Evolutionary conservation across 2,888 invertebrate species (phyloP).

Genomic region (Euspilapteryx auroguttella): DNA sequence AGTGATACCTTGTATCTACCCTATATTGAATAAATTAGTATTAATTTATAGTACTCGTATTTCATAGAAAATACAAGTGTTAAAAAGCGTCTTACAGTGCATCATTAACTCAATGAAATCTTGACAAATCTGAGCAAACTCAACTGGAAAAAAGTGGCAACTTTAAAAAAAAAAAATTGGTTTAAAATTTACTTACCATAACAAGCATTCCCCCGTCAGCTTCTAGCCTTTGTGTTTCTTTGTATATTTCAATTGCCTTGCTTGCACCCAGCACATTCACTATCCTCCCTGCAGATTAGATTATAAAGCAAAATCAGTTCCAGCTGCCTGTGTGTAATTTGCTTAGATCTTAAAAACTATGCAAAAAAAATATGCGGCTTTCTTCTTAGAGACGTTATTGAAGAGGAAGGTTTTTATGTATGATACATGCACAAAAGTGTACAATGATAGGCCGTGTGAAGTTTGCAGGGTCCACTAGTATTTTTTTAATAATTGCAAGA

Average conservation of each 20-base stretch:
- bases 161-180: background rate
- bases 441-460: too few relatives aligned
- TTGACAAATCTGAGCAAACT: too few relatives aligned
- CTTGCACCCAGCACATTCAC: conserved; percentile 72
- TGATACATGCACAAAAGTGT: background rate
- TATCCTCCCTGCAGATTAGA: conserved; percentile 62
- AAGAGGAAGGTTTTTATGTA: background rate
- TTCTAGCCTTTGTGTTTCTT: conserved; percentile 81
- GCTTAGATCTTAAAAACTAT: background rate
- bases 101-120: too few relatives aligned
- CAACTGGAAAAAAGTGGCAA: too few relatives aligned
- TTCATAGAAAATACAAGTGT: too few relatives aligned
- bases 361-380: background rate
- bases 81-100: too few relatives aligned
- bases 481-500: too few relatives aligned
- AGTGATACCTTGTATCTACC: too few relatives aligned
- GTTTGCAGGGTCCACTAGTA: too few relatives aligned
- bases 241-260: conserved; percentile 73
- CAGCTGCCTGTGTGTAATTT: background rate
- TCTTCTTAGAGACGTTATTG: background rate
- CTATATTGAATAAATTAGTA: too few relatives aligned
- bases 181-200: conserved; percentile 62
- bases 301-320: background rate
- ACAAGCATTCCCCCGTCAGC: conserved; percentile 85
- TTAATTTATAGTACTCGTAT: too few relatives aligned